phyloP scores from a whole-genome alignment of 2,797 vertebrate species.

The Triplophysa bombifrons region DNA sequence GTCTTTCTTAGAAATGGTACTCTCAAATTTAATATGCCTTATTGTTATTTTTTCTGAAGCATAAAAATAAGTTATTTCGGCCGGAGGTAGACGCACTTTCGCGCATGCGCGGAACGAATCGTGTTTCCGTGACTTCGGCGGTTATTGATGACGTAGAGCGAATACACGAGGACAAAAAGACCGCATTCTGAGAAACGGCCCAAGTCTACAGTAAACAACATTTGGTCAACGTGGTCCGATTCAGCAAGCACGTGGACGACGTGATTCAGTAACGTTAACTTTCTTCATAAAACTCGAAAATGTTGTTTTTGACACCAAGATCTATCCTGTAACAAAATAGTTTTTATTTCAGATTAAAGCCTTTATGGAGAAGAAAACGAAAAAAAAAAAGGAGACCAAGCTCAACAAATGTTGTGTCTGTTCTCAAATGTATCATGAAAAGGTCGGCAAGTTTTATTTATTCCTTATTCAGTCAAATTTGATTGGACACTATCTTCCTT shows the following conservation, averaged over 20 bases:
- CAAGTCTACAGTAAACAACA: not conserved
- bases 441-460: constrained; percentile 29
- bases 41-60: too few relatives aligned
- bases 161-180: too few relatives aligned
- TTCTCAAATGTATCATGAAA: not conserved
- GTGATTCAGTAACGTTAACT: too few relatives aligned
- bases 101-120: too few relatives aligned
- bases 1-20: too few relatives aligned
- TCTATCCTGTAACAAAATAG: not conserved
- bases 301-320: not conserved
- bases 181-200: too few relatives aligned
- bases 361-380: not conserved
- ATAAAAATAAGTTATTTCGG: too few relatives aligned
- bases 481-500: not conserved
- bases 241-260: constrained; percentile 7
- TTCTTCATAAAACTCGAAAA: too few relatives aligned
- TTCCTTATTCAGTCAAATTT: not conserved
- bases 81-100: too few relatives aligned
- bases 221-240: not conserved
- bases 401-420: constrained; percentile 43
- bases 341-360: not conserved
- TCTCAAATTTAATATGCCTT: too few relatives aligned
- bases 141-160: too few relatives aligned
- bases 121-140: too few relatives aligned
- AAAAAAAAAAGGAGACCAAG: not conserved